Percentiles rank a stretch among this genome's conserved stretches.
Conservation (phyloP, 2,113 vertebrate species). For the Bostrychus sinensis region DNA sequence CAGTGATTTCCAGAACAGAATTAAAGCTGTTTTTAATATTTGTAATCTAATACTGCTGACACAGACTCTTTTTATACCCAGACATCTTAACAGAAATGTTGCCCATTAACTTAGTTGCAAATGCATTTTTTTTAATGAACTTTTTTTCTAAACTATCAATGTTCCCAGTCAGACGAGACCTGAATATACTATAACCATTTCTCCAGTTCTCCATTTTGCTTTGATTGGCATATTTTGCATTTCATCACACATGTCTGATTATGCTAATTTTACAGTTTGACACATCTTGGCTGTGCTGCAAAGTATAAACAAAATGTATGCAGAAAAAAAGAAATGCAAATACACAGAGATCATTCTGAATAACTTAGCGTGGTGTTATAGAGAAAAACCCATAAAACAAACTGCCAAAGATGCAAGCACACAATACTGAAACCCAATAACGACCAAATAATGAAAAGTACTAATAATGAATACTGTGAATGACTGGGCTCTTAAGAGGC, state of each 20-base stretch:
- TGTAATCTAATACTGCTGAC: too few species aligned
- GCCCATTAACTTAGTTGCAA: too few species aligned
- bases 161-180: too few species aligned
- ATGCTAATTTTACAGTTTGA: background rate
- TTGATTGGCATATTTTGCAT: constrained; percentile 20
- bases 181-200: constrained; percentile 11
- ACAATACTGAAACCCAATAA: constrained; percentile 20
- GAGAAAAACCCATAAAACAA: constrained; percentile 12
- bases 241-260: constrained; percentile 11
- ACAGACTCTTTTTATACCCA: too few species aligned
- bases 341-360: constrained; percentile 5
- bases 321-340: constrained; percentile 8
- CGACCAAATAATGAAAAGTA: constrained; percentile 41
- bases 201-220: background rate
- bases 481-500: constrained; percentile 35
- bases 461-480: constrained; percentile 17
- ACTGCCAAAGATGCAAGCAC: constrained; percentile 5
- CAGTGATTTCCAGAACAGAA: too few species aligned
- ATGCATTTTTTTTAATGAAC: too few species aligned
- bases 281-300: background rate
- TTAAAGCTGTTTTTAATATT: too few species aligned
- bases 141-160: too few species aligned
- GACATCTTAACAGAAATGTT: too few species aligned
- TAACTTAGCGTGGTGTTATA: background rate
- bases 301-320: constrained; percentile 1